phyloP scores from a whole-genome alignment of 1,140 invertebrate genomes.

The Drosophila melanica region DNA sequence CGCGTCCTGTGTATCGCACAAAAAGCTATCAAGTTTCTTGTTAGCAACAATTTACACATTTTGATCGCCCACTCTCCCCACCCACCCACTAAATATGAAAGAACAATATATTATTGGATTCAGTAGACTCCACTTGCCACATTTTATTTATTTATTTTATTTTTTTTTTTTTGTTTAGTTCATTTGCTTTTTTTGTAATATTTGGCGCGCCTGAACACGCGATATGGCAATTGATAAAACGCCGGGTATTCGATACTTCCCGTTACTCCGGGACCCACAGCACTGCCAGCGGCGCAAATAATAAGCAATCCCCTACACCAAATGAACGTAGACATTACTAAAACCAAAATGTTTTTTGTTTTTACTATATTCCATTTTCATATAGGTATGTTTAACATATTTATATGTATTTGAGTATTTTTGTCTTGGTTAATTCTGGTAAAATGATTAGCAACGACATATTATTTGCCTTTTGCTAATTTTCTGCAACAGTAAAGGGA shows the following conservation, averaged over 20 bases:
- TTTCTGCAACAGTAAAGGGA: slow-evolving; percentile 53
- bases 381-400: slow-evolving; percentile 26
- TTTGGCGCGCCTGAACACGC: slow-evolving; percentile 64
- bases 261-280: slow-evolving; percentile 35
- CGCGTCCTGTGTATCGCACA: slow-evolving; percentile 26
- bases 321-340: slow-evolving; percentile 22
- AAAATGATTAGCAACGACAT: slow-evolving; percentile 78
- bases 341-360: slow-evolving; percentile 44
- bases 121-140: slow-evolving; percentile 40
- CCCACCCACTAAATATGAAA: slow-evolving; percentile 35
- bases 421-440: slow-evolving; percentile 30
- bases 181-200: slow-evolving; percentile 36
- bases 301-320: slow-evolving; percentile 26
- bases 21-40: slow-evolving; percentile 73
- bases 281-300: slow-evolving; percentile 12
- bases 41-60: slow-evolving; percentile 74
- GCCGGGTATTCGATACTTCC: slow-evolving; percentile 79
- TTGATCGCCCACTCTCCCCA: slow-evolving; percentile 13
- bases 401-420: slow-evolving; percentile 19
- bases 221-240: slow-evolving; percentile 82
- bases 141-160: slow-evolving; percentile 41
- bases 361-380: slow-evolving; percentile 60
- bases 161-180: slow-evolving; percentile 49
- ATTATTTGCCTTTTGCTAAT: slow-evolving; percentile 76
- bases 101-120: slow-evolving; percentile 57